Conservation (phyloP, 2,113 vertebrate genomes). For the Cacatua alba region DNA sequence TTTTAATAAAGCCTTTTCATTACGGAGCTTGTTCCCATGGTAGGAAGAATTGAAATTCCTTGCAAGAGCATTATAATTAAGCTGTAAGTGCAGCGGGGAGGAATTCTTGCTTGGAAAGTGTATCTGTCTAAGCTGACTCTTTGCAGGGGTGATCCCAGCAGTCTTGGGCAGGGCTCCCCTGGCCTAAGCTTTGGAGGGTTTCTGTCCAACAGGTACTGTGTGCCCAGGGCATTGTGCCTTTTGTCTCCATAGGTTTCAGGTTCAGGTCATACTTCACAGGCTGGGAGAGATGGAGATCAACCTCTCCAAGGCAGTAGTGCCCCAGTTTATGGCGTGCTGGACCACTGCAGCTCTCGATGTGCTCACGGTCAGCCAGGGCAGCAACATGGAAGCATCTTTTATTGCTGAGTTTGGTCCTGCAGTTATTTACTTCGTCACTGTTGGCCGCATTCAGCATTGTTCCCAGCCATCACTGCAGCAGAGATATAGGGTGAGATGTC, state of each 20-base stretch:
- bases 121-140: not conserved
- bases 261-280: not conserved
- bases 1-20: slow-evolving; percentile 56
- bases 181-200: not conserved
- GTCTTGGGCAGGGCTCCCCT: accelerated
- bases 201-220: accelerated
- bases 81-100: not conserved
- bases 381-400: not conserved
- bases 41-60: slow-evolving; percentile 31
- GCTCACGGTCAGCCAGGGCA: accelerated
- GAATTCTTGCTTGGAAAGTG: not conserved
- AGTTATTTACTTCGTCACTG: not conserved
- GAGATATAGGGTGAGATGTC: not conserved
- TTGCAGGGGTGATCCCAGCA: not conserved
- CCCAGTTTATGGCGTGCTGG: not conserved
- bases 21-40: slow-evolving; percentile 3
- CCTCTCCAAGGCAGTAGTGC: not conserved
- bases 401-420: not conserved
- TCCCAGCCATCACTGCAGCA: accelerated
- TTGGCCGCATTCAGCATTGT: accelerated
- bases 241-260: not conserved
- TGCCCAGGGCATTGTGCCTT: accelerated
- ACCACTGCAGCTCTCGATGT: accelerated
- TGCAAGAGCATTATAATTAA: slow-evolving; percentile 2
- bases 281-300: not conserved